Evolutionary conservation across 2,888 invertebrate genomes (phyloP), one percentile per base, ranked within the genome.

Genomic region (Lordiphosa fenestrarum): DNA sequence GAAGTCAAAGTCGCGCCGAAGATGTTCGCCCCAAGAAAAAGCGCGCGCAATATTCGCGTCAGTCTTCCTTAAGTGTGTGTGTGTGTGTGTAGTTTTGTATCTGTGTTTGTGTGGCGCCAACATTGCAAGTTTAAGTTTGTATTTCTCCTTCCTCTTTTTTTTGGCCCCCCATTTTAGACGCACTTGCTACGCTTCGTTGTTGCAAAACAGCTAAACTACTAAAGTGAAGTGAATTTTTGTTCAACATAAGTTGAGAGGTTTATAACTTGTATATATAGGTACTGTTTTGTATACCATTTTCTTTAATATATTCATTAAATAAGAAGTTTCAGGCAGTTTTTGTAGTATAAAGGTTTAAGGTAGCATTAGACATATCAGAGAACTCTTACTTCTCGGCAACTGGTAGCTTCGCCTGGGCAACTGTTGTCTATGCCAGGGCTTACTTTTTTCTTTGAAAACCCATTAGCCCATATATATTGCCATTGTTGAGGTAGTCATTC

Each of bases 11-110:
- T 63, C 35, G n/a, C 60, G 62, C 62, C 84, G 67, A 76, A 84
- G 76, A 76, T 81, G 84, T 75, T 75, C 61, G 81, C 66, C 82
- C 63, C 84, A 76, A 73, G 30, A 70, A 81, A 80, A 77, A 81
- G 84, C 82, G 84, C 77, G 82, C 82, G 84, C 67, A 81, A 76
- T 82, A 64, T 81, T 77, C 77, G 77, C 77, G 82, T 59, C 51
- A 51, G 47, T 52, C 40, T 53, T 47, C 38, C 40, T 53, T 47
- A 30, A 25, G 6, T 25, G 25, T 53, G 6, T 33, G 30, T 41
- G 3, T 44, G 40, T 10, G 9, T 35, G 13, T 9, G 4, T 51
- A 13, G 25, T 6, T 35, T 19, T 39, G 19, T 6, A 7, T 33
- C 10, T 13, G 10, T 7, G 10, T 38, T 33, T 19, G 48, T 23